A percentile compares a stretch with the other conserved stretches of the same genome.
Conservation (phyloP, 1,140 invertebrate species). For the Lepidotrigona ventralis region DNA sequence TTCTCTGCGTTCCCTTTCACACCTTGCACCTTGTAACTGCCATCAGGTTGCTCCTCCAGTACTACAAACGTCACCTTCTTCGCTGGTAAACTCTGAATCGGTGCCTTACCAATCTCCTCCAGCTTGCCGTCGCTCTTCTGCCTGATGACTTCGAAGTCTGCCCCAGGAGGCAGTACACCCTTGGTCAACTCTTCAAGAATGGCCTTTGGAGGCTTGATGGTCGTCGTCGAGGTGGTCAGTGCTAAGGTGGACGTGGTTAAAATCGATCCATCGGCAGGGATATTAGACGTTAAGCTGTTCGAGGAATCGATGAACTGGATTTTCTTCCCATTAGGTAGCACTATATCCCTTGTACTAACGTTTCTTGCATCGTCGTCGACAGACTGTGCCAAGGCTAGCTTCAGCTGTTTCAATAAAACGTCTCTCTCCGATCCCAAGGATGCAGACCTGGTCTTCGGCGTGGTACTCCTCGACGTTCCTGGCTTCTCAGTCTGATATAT, state of each 20-base stretch:
- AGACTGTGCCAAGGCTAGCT: conserved; percentile 85
- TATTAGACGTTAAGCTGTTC: conserved; percentile 65
- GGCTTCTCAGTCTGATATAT: conserved; percentile 76
- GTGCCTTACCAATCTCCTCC: conserved; percentile 85
- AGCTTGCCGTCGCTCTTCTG: conserved; percentile 86
- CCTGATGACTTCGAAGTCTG: conserved; percentile 88
- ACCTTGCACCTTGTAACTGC: conserved; percentile 90
- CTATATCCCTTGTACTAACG: conserved; percentile 86
- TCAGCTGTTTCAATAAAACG: conserved; percentile 86
- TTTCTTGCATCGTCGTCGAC: conserved; percentile 82
- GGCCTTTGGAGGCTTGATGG: conserved; percentile 80
- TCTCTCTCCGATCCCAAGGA: conserved; percentile 72
- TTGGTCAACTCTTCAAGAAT: conserved; percentile 88
- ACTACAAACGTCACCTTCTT: conserved; percentile 93
- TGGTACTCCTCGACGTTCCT: conserved; percentile 9
- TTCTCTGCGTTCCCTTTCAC: conserved; percentile 86
- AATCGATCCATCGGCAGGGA: conserved; percentile 51
- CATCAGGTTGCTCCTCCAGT: conserved; percentile 90
- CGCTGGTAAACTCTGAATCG: conserved; percentile 82
- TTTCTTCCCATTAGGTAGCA: conserved; percentile 87
- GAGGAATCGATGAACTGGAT: conserved; percentile 83
- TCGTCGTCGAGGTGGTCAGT: conserved; percentile 76
- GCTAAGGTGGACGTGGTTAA: conserved; percentile 41
- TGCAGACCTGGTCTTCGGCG: conserved; percentile 39
- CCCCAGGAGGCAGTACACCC: conserved; percentile 87